A percentile compares a stretch with the other conserved stretches of the same genome.
Conservation (phyloP, 2,888 invertebrate species). For the Drosophila differens region DNA sequence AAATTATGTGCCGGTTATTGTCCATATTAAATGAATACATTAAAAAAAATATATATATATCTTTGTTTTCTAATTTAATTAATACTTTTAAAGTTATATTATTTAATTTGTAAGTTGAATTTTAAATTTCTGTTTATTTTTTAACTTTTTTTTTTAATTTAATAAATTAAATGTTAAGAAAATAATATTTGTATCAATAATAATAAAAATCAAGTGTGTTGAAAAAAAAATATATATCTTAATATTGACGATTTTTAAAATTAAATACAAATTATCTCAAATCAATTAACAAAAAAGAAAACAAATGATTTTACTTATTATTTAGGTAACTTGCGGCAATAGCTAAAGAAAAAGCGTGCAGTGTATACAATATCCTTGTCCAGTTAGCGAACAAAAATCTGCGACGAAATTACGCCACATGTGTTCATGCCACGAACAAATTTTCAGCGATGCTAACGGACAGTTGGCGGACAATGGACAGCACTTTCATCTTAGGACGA, state of each 20-base stretch:
- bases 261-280: not conserved
- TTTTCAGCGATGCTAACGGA: constrained; percentile 80
- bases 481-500: constrained; percentile 81
- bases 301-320: not conserved
- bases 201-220: not conserved
- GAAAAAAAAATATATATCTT: not conserved
- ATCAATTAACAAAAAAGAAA: not conserved
- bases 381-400: constrained; percentile 81
- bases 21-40: not conserved
- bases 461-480: constrained; percentile 74
- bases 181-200: not conserved
- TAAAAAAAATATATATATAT: not conserved
- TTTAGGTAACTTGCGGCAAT: not conserved
- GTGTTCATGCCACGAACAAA: constrained; percentile 82
- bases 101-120: not conserved
- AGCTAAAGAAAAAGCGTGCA: constrained; percentile 3
- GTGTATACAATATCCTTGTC: constrained; percentile 78
- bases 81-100: not conserved
- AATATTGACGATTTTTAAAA: not conserved
- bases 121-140: not conserved
- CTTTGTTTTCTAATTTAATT: not conserved
- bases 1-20: fast-evolving
- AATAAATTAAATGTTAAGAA: not conserved
- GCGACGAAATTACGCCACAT: constrained; percentile 83
- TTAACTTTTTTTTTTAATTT: not conserved